A percentile compares a stretch with the other conserved stretches of the same genome.
phyloP scores from a whole-genome alignment of 2,113 vertebrate genomes.

The Mormyrus iriodes region DNA sequence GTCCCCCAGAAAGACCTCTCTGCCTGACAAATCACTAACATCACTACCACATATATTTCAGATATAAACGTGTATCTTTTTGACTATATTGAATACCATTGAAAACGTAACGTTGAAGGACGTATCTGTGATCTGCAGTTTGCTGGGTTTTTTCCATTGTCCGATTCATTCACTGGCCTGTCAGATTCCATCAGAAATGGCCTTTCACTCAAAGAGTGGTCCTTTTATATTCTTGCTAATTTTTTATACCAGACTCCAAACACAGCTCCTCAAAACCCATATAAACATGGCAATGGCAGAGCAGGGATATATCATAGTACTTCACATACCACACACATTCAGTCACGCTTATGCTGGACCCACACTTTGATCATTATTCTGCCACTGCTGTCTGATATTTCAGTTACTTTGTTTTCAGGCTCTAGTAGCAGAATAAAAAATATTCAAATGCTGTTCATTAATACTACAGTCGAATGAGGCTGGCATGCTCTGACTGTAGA shows the following conservation, averaged over 20 bases:
- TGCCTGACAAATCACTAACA: not conserved
- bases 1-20: not conserved
- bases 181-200: not conserved
- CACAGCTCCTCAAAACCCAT: not conserved
- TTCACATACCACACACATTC: not conserved
- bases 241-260: not conserved
- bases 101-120: not conserved
- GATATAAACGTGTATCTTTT: not conserved
- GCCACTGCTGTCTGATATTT: not conserved
- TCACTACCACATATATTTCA: not conserved
- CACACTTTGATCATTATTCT: not conserved
- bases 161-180: not conserved
- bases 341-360: not conserved
- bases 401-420: conserved; percentile 9
- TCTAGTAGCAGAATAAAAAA: not conserved
- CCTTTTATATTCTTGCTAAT: not conserved
- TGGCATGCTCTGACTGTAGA: not conserved
- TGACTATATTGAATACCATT: not conserved
- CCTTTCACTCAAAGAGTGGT: not conserved
- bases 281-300: not conserved
- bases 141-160: not conserved
- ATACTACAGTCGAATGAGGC: not conserved
- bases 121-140: not conserved
- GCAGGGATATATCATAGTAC: not conserved
- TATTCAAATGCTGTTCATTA: not conserved